Base-by-base conservation (phyloP, 1,140 invertebrate genomes). In the Odontomachus brunneus region DNA sequence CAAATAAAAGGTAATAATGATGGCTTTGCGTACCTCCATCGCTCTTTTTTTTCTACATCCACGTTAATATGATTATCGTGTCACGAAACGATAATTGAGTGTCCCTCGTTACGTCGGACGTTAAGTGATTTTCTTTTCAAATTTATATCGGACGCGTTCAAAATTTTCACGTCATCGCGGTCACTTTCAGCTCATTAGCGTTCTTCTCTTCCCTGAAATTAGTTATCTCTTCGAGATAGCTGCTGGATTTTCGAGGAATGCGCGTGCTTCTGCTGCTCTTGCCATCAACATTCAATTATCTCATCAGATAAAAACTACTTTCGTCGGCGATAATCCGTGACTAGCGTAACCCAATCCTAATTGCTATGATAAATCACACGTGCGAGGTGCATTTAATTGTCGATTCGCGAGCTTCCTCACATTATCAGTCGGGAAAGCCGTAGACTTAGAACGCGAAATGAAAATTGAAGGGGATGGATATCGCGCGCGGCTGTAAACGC, bases 401-500 rank as follows among this genome's bases (percentile, higher is more conserved):
- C 33, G 75, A 69, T 19, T 78, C 14, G 12, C 5, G 26, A 44
- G 3, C 22, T 19, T 22, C 19, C 24, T 75, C 26, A 15, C 12
- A 11, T 67, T 67, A 53, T 78, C 22, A 38, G 7, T 7, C 17
- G 22, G 22, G 53, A 76, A 66, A 2, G n/a, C n/a, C n/a, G n/a
- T n/a, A n/a, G n/a, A n/a, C n/a, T n/a, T n/a, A n/a, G n/a, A n/a
- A n/a, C n/a, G n/a, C n/a, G n/a, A n/a, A 67, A 55, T 75, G 12
- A 67, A 44, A 67, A 78, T 22, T n/a, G n/a, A 11, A 9, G 49
- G 48, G 67, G 29, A 33, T 33, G n/a, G n/a, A n/a, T 14, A 76
- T 76, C 66, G 66, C 62, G 67, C 63, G 62, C 62, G 38, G 26
- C 17, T 67, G 44, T 78, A 78, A 78, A 78, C 26, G 65, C 29